Evolutionary conservation across 2,888 invertebrate species (phyloP).

Genomic region (Synanthedon vespiformis): DNA sequence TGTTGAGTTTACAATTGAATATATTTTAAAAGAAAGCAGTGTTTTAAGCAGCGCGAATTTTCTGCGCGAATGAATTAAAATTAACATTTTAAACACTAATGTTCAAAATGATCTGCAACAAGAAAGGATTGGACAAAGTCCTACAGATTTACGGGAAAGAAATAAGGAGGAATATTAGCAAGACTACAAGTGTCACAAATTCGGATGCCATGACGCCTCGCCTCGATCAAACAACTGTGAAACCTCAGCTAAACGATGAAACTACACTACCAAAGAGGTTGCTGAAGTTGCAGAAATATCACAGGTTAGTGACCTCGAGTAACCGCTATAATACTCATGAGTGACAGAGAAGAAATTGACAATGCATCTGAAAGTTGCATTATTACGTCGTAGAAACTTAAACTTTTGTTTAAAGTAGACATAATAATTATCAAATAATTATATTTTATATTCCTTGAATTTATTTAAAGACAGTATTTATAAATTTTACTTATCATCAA

Average conservation of each 20-base stretch:
- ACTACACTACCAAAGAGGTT: slow-evolving; percentile 51
- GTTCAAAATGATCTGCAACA: slow-evolving; percentile 48
- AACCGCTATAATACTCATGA: slow-evolving; percentile 13
- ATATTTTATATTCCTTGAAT: too few relatives aligned
- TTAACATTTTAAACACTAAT: background rate
- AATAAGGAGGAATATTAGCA: slow-evolving; percentile 67
- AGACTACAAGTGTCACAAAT: slow-evolving; percentile 71
- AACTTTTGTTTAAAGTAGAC: too few relatives aligned
- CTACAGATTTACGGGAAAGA: slow-evolving; percentile 55
- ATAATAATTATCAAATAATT: too few relatives aligned
- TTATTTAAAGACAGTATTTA: too few relatives aligned
- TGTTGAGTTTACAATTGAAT: background rate
- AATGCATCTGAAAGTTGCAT: too few relatives aligned
- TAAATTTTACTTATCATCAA: too few relatives aligned
- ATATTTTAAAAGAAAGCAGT: background rate
- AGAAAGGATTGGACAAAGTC: slow-evolving; percentile 48
- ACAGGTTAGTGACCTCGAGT: slow-evolving; percentile 66
- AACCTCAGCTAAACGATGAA: slow-evolving; percentile 44
- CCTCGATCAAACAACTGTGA: slow-evolving; percentile 44
- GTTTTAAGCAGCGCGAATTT: too few relatives aligned
- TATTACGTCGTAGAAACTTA: too few relatives aligned
- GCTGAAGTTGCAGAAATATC: slow-evolving; percentile 67
- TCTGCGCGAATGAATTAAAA: background rate
- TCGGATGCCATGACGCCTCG: slow-evolving; percentile 70
- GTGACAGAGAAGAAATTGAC: too few relatives aligned